Evolutionary conservation across 2,888 invertebrate species (phyloP), one percentile per base, ranked within the genome.

Genomic region (Thysanoteuthis rhombus): DNA sequence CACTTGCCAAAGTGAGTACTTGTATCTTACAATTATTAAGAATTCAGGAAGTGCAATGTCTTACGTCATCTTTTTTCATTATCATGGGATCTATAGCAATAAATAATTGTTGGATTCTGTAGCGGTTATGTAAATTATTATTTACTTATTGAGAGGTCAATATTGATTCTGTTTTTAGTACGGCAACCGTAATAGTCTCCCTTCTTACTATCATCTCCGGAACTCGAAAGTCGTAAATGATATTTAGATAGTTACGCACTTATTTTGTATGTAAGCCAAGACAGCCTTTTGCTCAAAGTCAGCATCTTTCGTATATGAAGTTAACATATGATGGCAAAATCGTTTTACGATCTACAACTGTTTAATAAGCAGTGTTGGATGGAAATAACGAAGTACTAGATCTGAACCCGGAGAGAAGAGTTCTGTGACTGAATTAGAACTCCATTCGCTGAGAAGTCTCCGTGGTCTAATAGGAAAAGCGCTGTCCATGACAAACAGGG

Each of bases 1-100:
- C 36, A 52, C 75, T 36, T 95, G 95, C 90, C 40, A 94, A 42
- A 93, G 94, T 94, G 93, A 40, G 92, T 92, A 92, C n/a, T 28
- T 90, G 0, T 39, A 42, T 32, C 36, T 75, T 75, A 12, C 8
- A 36, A 1, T n/a, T 36, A 36, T 75, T 16, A 75, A n/a, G 19
- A 12, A n/a, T 75, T 19, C 1, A 12, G 16, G 12, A 16, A 16
- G 12, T 36, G 10, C 8, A 58, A 58, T 25, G 28, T 8, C 25
- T 28, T n/a, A n/a, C 2, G 75, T 1, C 19, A 75, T 75, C n/a
- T n/a, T n/a, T n/a, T n/a, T n/a, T 32, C n/a, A 75, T 75, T 32
- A 75, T n/a, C 16, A 22, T 22, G 47, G 47, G 47, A 16, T 16
- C 19, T 19, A 47, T 47, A 47, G 19, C 47, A 47, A 47, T 47